phyloP scores from a whole-genome alignment of 2,113 vertebrate genomes.

The Ammodytes marinus region DNA sequence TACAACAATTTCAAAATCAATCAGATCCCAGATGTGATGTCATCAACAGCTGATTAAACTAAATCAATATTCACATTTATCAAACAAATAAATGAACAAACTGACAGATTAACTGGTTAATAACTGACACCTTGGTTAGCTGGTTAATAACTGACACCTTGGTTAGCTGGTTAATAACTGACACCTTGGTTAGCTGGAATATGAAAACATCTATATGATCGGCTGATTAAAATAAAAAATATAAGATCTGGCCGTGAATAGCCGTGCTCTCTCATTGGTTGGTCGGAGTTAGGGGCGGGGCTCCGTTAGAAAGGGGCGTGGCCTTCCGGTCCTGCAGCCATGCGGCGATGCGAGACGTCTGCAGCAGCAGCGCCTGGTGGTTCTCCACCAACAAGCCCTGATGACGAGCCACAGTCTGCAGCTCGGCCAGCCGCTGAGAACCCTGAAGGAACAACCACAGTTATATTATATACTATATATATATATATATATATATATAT shows the following conservation, averaged over 20 bases:
- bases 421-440: constrained; percentile 65
- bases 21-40: not conserved
- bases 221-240: no score
- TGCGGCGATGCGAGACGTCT: constrained; percentile 64
- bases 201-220: no score
- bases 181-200: no score
- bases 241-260: no score
- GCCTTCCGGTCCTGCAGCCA: constrained; percentile 48
- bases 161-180: not conserved
- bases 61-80: not conserved
- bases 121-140: not conserved
- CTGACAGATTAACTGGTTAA: not conserved
- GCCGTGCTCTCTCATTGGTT: constrained; percentile 5
- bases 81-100: not conserved
- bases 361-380: constrained; percentile 79
- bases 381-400: constrained; percentile 84
- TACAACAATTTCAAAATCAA: constrained; percentile 1
- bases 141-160: not conserved
- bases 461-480: no score
- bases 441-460: constrained; percentile 48
- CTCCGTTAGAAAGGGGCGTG: constrained; percentile 3
- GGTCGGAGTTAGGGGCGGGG: rapidly evolving
- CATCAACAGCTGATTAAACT: not conserved
- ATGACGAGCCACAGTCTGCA: constrained; percentile 77
- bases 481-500: no score